Percentiles rank a stretch among this genome's conserved stretches.
Evolutionary conservation across 1,140 invertebrate species (phyloP).

Genomic region (Rhopalosiphum maidis): DNA sequence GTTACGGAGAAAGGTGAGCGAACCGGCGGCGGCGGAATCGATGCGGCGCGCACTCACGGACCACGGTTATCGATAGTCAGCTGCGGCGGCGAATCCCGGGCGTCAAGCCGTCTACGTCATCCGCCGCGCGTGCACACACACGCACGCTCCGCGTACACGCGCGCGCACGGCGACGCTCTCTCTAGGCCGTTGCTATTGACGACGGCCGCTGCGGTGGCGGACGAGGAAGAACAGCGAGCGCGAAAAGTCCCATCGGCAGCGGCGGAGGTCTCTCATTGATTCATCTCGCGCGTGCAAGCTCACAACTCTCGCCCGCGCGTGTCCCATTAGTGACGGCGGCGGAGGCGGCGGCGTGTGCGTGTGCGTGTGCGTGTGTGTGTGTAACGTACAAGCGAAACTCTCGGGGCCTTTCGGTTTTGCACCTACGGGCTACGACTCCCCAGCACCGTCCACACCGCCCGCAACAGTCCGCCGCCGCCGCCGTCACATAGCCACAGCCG

Average conservation of each 20-base stretch:
- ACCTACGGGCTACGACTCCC: slow-evolving; percentile 34
- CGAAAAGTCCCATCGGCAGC: slow-evolving; percentile 42
- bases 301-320: background rate
- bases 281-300: slow-evolving; percentile 41
- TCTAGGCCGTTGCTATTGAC: slow-evolving; percentile 48
- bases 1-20: background rate
- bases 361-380: background rate
- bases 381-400: background rate
- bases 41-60: slow-evolving; percentile 20
- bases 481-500: background rate
- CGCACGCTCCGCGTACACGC: background rate
- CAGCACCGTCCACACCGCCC: too few relatives aligned
- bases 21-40: background rate
- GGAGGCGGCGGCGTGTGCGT: background rate
- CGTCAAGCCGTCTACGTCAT: slow-evolving; percentile 57
- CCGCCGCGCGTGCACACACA: background rate
- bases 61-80: slow-evolving; percentile 44
- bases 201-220: slow-evolving; percentile 7
- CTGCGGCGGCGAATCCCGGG: slow-evolving; percentile 51
- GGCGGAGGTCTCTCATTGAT: slow-evolving; percentile 49
- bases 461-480: background rate
- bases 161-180: background rate
- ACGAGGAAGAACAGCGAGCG: background rate
- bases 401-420: slow-evolving; percentile 42
- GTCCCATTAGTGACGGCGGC: slow-evolving; percentile 13